Conservation (phyloP, 2,797 vertebrate species). For the Myripristis murdjan region DNA sequence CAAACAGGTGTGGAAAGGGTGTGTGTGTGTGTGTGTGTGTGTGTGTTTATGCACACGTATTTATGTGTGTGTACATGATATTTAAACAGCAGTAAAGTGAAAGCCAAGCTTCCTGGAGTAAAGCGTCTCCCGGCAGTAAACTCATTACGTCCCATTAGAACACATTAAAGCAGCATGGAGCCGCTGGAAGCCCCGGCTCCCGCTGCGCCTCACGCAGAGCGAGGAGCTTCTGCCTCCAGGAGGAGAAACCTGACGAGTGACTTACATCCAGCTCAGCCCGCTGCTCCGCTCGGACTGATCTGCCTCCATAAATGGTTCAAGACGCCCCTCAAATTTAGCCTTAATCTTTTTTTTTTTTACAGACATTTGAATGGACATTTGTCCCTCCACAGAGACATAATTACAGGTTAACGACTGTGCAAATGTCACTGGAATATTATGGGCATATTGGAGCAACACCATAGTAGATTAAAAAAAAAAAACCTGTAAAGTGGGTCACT, state of each 20-base stretch:
- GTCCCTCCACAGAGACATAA: background rate
- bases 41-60: background rate
- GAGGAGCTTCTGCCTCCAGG: background rate
- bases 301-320: constrained; percentile 1
- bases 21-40: background rate
- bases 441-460: background rate
- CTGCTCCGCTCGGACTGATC: background rate
- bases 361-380: background rate
- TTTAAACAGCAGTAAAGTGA: constrained; percentile 16
- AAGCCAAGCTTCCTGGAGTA: constrained; percentile 24
- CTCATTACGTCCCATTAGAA: constrained; percentile 51
- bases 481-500: background rate
- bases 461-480: background rate
- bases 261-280: background rate
- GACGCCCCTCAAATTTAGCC: background rate
- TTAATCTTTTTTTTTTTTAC: constrained; percentile 2
- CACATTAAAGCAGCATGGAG: constrained; percentile 37
- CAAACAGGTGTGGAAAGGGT: too few species aligned
- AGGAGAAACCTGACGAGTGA: constrained; percentile 1
- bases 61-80: background rate
- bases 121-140: constrained; percentile 37
- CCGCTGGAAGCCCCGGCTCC: constrained; percentile 23
- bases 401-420: background rate
- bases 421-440: background rate
- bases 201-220: constrained; percentile 11